Conservation (phyloP, 2,888 invertebrate species). For the Gonocerus acuteangulatus region DNA sequence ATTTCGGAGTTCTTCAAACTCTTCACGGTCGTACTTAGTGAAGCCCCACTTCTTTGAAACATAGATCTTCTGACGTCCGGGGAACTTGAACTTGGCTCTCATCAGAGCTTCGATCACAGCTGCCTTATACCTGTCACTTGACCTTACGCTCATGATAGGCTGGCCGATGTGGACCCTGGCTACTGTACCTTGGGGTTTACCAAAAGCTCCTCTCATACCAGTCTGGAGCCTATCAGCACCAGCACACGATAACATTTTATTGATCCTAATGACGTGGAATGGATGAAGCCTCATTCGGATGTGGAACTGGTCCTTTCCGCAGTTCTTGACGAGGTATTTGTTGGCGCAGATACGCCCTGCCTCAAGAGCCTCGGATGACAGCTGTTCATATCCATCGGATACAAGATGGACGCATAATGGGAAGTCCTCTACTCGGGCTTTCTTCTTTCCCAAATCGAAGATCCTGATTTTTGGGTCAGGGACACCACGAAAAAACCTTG, state of each 20-base stretch:
- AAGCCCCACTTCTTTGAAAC: constrained; percentile 99
- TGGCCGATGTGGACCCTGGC: constrained; percentile 98
- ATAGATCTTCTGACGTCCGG: constrained; percentile 65
- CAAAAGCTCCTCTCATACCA: constrained; percentile 99
- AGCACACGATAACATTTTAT: constrained; percentile 99
- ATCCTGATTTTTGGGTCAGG: constrained; percentile 99
- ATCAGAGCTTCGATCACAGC: constrained; percentile 81
- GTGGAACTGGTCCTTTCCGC: constrained; percentile 99
- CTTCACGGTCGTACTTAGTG: constrained; percentile 89
- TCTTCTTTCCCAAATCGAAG: constrained; percentile 98
- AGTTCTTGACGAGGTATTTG: constrained; percentile 96
- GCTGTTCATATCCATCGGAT: constrained; percentile 98
- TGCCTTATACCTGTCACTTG: constrained; percentile 80
- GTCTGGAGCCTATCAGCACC: constrained; percentile 99
- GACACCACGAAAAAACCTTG: constrained; percentile 99
- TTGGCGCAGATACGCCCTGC: constrained; percentile 99
- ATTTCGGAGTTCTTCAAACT: constrained; percentile 75
- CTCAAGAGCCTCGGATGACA: constrained; percentile 97
- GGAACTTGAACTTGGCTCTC: constrained; percentile 91
- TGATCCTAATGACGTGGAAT: constrained; percentile 98
- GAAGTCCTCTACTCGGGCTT: constrained; percentile 93
- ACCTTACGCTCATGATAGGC: constrained; percentile 96
- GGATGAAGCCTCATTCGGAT: constrained; percentile 97
- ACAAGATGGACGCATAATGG: constrained; percentile 94
- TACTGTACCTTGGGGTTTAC: constrained; percentile 98